Conservation (phyloP, 2,888 invertebrate species). For the Thymelicus acteon region DNA sequence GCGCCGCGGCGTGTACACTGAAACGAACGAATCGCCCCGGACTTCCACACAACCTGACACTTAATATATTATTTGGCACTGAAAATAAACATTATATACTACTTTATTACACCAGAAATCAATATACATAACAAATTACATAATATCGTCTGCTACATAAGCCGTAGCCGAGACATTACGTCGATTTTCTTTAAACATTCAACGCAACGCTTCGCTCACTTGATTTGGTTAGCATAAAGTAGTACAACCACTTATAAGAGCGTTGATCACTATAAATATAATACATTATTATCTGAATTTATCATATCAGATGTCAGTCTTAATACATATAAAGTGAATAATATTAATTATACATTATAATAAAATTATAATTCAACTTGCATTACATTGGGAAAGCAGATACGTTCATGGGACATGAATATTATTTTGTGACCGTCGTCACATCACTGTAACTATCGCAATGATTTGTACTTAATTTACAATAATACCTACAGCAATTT, state of each 20-base stretch:
- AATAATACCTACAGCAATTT: slow-evolving; percentile 12
- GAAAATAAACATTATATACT: slow-evolving; percentile 48
- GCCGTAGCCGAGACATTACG: background rate
- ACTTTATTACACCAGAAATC: slow-evolving; percentile 18
- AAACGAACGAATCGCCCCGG: slow-evolving; percentile 8
- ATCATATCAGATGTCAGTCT: slow-evolving; percentile 31
- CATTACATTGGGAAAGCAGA: slow-evolving; percentile 7
- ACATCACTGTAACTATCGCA: slow-evolving; percentile 16
- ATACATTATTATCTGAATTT: slow-evolving; percentile 11
- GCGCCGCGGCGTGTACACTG: background rate
- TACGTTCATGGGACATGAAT: background rate
- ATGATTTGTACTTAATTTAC: slow-evolving; percentile 33
- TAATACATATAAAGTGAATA: slow-evolving; percentile 19
- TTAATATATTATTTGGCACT: slow-evolving; percentile 64
- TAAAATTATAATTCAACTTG: slow-evolving; percentile 10
- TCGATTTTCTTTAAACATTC: background rate
- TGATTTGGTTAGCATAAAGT: background rate
- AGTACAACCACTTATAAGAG: background rate
- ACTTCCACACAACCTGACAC: slow-evolving; percentile 36
- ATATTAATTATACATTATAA: background rate
- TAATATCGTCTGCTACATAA: slow-evolving; percentile 10
- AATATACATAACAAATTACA: background rate
- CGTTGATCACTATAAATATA: background rate
- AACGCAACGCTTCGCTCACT: background rate
- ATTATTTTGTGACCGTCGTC: slow-evolving; percentile 17